phyloP scores from a whole-genome alignment of 2,797 vertebrate species.

The Leucoraja ocellata region DNA sequence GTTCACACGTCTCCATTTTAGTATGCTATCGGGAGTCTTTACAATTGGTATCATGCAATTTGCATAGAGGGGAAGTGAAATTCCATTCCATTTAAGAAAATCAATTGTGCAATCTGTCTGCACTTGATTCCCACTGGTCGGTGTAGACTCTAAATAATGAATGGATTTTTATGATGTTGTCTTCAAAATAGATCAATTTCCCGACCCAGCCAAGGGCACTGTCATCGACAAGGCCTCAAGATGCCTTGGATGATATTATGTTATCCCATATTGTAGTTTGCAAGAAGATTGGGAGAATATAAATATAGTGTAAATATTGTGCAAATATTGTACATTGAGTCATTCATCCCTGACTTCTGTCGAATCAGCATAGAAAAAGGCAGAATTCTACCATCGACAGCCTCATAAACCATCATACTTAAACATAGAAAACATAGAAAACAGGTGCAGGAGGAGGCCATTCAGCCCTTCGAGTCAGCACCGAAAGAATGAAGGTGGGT shows the following conservation, averaged over 20 bases:
- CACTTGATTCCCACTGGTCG: background rate
- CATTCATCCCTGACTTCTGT: background rate
- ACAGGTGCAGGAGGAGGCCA: too few relatives aligned
- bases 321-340: background rate
- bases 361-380: background rate
- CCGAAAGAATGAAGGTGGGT: too few relatives aligned
- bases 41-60: background rate
- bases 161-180: background rate
- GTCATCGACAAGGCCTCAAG: background rate
- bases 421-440: too few relatives aligned
- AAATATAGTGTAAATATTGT: too few relatives aligned
- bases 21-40: background rate
- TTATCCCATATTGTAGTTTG: background rate
- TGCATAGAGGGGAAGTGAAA: background rate
- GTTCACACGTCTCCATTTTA: background rate
- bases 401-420: background rate
- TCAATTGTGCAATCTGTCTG: background rate
- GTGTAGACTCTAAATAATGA: background rate
- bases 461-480: too few relatives aligned
- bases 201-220: background rate
- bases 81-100: background rate
- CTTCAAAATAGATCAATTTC: background rate
- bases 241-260: background rate
- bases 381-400: background rate
- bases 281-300: background rate